phyloP scores from a whole-genome alignment of 2,797 vertebrate species.

The Malurus splendens region DNA sequence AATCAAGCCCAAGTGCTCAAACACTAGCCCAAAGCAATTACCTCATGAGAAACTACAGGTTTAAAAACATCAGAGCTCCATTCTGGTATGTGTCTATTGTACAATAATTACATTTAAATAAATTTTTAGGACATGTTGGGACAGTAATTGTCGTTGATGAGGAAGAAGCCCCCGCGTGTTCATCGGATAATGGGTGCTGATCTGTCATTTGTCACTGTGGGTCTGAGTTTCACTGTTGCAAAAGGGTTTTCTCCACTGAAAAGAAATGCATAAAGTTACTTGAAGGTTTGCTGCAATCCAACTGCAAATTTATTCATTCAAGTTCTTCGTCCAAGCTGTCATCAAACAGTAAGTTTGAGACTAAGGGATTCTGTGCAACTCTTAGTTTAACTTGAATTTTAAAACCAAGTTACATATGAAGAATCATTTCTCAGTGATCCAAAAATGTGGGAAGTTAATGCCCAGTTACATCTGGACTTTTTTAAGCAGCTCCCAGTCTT shows the following conservation, averaged over 20 bases:
- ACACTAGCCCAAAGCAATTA: conserved; percentile 41
- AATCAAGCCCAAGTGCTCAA: conserved; percentile 45
- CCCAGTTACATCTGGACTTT: not conserved
- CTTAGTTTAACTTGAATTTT: not conserved
- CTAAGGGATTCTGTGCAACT: not conserved
- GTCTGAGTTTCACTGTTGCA: conserved; percentile 88
- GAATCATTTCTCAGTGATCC: not conserved
- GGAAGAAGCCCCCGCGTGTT: not conserved
- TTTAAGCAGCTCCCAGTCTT: not conserved
- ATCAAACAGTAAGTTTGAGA: not conserved
- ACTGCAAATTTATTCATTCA: not conserved
- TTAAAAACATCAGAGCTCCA: not conserved
- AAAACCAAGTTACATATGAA: not conserved
- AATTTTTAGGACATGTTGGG: not conserved
- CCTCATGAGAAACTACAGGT: not conserved
- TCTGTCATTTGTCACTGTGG: conserved; percentile 93
- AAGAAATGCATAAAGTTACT: not conserved
- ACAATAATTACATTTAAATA: conserved; percentile 54
- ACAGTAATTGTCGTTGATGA: not conserved
- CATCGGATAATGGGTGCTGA: conserved; percentile 85
- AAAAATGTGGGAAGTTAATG: not conserved
- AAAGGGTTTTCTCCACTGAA: conserved; percentile 93
- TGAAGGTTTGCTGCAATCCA: not conserved
- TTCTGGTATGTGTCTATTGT: not conserved
- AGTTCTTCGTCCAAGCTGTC: not conserved